Evolutionary conservation across 2,797 vertebrate genomes (phyloP).

Genomic region (Staurois parvus): DNA sequence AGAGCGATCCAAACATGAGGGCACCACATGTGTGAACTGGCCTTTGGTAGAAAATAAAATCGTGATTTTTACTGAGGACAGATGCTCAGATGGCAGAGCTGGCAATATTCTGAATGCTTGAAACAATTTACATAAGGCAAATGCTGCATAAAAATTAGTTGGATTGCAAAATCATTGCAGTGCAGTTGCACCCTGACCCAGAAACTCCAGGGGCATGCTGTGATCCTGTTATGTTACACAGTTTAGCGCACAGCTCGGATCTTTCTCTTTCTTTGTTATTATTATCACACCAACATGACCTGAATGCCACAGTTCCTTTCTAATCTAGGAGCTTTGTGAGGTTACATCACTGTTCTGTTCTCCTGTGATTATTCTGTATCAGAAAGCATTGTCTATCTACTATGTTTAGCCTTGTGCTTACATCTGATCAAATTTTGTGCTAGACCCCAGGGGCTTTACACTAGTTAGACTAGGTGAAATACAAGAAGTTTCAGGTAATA

Average conservation of each 20-base stretch:
- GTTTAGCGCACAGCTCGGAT: not conserved
- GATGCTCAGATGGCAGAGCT: too few relatives aligned
- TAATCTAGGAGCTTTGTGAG: not conserved
- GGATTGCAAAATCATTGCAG: not conserved
- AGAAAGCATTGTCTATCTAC: too few relatives aligned
- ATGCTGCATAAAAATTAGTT: not conserved
- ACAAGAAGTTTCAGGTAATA: not conserved
- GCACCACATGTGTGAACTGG: too few relatives aligned
- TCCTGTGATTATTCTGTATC: not conserved
- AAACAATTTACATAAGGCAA: not conserved
- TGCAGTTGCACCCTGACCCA: not conserved
- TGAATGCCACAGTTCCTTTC: not conserved
- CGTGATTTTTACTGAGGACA: too few relatives aligned
- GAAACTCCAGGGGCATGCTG: not conserved
- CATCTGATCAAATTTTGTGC: not conserved
- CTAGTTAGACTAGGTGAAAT: not conserved
- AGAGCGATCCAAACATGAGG: too few relatives aligned
- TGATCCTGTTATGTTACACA: not conserved
- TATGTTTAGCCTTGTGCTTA: not conserved
- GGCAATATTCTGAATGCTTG: not conserved
- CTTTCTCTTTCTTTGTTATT: not conserved
- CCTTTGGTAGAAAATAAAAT: too few relatives aligned
- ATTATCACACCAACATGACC: not conserved
- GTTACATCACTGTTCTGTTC: not conserved
- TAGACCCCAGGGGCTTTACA: not conserved